These are phyloP conservation scores for Madoqua kirkii DNA, from an alignment of 2,113 vertebrate species.

Conservation along the genomic window DNA sequence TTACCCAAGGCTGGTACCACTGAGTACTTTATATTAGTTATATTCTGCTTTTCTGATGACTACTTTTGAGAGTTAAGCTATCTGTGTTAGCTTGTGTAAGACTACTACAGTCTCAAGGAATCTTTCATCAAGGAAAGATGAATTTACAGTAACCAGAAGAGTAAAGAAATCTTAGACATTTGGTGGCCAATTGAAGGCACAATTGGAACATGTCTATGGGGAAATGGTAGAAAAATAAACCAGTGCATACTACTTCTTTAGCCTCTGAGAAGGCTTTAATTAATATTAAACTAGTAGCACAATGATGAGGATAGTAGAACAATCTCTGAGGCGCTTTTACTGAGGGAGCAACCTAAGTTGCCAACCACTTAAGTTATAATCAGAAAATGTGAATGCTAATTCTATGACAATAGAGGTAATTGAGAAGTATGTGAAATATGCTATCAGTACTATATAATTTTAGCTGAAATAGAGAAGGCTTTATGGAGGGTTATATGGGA, in stretches of 20 bases:
- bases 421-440: not conserved
- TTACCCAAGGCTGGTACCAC: not conserved
- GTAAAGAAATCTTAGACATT: not conserved
- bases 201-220: not conserved
- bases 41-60: slow-evolving; percentile 9
- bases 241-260: not conserved
- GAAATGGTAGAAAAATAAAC: not conserved
- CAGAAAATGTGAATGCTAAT: not conserved
- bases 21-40: not conserved
- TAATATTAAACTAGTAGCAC: not conserved
- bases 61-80: not conserved
- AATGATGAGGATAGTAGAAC: not conserved
- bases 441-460: not conserved
- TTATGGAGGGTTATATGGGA: not conserved
- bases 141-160: not conserved
- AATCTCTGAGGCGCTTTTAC: not conserved
- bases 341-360: not conserved
- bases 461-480: not conserved
- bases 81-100: not conserved
- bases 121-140: not conserved
- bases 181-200: not conserved
- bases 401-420: not conserved
- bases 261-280: not conserved
- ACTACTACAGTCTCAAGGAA: not conserved
- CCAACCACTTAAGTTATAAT: not conserved